Conservation (phyloP, 2,888 invertebrate genomes). For the Acholoe squamosa region DNA sequence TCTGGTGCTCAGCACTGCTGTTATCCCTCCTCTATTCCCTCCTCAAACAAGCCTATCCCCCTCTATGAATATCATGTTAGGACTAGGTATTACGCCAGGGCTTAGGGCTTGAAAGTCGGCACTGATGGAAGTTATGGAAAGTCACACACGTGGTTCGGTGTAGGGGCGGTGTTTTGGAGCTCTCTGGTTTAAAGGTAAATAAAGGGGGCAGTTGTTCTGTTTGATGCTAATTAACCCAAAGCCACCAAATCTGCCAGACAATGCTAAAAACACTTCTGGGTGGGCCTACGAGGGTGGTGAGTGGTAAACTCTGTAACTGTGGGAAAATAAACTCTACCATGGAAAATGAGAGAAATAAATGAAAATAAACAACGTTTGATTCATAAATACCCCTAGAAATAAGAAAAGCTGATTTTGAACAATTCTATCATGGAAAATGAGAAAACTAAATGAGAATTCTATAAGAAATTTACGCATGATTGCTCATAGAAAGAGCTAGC, state of each 20-base stretch:
- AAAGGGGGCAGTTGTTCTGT: background rate
- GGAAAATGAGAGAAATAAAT: too few relatives aligned
- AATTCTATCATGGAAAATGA: too few relatives aligned
- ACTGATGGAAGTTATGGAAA: slow-evolving; percentile 27
- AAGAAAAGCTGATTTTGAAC: too few relatives aligned
- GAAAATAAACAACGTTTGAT: too few relatives aligned
- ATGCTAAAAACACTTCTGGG: background rate
- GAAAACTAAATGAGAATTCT: too few relatives aligned
- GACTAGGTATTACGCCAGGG: background rate
- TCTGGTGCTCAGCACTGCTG: background rate
- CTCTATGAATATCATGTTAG: slow-evolving; percentile 14
- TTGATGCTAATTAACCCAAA: too few relatives aligned
- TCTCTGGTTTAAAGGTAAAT: slow-evolving; percentile 45
- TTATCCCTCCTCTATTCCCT: background rate
- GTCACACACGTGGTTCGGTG: background rate
- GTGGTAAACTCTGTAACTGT: too few relatives aligned
- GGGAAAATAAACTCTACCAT: too few relatives aligned
- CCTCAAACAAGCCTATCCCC: slow-evolving; percentile 4
- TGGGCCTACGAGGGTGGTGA: background rate
- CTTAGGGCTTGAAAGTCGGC: background rate
- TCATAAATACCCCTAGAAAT: too few relatives aligned
- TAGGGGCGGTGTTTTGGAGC: background rate
- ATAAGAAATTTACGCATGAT: too few relatives aligned
- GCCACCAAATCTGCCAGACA: background rate
- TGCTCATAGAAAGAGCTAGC: too few relatives aligned